A percentile compares a stretch with the other conserved stretches of the same genome.
phyloP scores from a whole-genome alignment of 2,797 vertebrate genomes.

The Acrossocheilus wenchowensis region DNA sequence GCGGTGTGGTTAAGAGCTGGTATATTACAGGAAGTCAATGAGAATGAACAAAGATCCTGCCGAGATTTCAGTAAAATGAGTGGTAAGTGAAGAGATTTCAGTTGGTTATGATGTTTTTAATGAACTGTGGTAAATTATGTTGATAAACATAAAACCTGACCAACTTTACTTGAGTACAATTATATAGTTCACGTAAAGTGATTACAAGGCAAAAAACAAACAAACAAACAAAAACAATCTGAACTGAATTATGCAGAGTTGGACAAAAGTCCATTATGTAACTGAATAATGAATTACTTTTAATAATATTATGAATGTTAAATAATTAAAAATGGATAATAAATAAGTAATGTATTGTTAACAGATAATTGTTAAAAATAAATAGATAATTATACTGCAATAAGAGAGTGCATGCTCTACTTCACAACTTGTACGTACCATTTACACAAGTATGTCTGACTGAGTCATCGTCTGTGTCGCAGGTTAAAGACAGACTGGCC shows the following conservation, averaged over 20 bases:
- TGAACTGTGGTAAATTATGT: neutral
- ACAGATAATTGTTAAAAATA: neutral
- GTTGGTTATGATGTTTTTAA: neutral
- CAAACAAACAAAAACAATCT: neutral
- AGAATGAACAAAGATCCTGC: constrained; percentile 52
- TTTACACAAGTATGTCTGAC: constrained; percentile 19
- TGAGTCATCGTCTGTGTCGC: constrained; percentile 61
- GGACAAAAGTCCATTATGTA: neutral
- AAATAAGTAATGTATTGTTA: neutral
- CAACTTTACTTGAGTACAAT: neutral
- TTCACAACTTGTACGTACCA: constrained; percentile 32
- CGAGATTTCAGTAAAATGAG: constrained; percentile 72
- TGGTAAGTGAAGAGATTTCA: neutral
- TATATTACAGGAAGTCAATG: constrained; percentile 71
- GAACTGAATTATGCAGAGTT: neutral
- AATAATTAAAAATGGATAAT: neutral
- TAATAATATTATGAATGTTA: neutral
- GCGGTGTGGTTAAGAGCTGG: constrained; percentile 49
- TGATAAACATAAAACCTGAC: neutral
- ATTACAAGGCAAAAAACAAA: neutral
- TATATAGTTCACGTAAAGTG: neutral
- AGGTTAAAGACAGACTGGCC: constrained; percentile 53
- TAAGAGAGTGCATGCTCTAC: neutral
- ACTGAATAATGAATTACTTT: neutral
- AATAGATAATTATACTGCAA: neutral